These are phyloP conservation scores for Sarcophaga bullata DNA, from an alignment of 1,140 invertebrate species.

Conservation along the genomic window DNA sequence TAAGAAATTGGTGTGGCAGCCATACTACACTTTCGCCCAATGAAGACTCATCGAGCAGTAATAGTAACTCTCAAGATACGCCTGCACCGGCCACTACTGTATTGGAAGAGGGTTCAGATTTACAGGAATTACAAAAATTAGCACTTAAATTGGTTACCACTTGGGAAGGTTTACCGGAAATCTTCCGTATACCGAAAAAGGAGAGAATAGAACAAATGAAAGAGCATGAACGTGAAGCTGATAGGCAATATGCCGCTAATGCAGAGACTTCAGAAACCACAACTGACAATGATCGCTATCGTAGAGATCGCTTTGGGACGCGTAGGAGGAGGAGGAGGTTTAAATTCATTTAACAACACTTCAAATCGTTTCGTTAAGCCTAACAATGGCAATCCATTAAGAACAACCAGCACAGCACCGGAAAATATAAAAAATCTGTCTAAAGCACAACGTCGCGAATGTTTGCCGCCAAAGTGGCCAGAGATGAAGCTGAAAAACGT, in stretches of 20 bases:
- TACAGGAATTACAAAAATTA: slow-evolving; percentile 42
- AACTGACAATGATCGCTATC: slow-evolving; percentile 61
- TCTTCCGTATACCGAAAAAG: slow-evolving; percentile 95
- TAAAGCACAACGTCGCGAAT: slow-evolving; percentile 71
- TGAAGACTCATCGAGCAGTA: slow-evolving; percentile 52
- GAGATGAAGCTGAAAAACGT: slow-evolving; percentile 75
- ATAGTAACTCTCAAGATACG: slow-evolving; percentile 40
- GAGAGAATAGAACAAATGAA: slow-evolving; percentile 93
- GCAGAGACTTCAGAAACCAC: slow-evolving; percentile 51
- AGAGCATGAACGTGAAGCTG: slow-evolving; percentile 89
- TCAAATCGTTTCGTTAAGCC: slow-evolving; percentile 34
- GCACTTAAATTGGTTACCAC: slow-evolving; percentile 48
- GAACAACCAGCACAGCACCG: background rate
- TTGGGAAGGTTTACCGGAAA: slow-evolving; percentile 67
- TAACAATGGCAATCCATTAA: slow-evolving; percentile 3
- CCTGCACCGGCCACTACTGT: background rate
- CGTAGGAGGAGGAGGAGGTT: slow-evolving; percentile 22
- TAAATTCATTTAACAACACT: background rate
- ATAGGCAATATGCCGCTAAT: slow-evolving; percentile 55
- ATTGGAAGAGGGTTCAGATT: slow-evolving; percentile 46
- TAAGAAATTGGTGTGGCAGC: slow-evolving; percentile 79
- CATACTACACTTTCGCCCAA: slow-evolving; percentile 58
- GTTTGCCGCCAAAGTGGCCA: slow-evolving; percentile 77
- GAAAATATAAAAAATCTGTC: slow-evolving; percentile 46
- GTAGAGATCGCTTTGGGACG: slow-evolving; percentile 64